Conservation (phyloP, 2,888 invertebrate genomes). For the Psococerastis gibbosa region DNA sequence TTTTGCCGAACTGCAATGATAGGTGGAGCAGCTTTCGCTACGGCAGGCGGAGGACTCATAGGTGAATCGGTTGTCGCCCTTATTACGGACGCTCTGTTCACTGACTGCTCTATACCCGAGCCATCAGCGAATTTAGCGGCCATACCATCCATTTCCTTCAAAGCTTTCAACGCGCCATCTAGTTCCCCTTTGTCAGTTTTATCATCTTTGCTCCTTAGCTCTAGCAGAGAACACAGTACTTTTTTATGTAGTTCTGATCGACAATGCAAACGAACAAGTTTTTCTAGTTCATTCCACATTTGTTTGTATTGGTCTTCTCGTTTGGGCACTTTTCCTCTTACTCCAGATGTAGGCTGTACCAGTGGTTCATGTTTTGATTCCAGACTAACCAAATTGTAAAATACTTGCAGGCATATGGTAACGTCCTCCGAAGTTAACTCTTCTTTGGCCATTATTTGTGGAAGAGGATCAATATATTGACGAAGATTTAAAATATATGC, state of each 20-base stretch:
- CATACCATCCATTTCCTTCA: slow-evolving; percentile 31
- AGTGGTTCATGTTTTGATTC: slow-evolving; percentile 71
- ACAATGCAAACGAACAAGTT: slow-evolving; percentile 55
- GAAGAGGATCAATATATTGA: slow-evolving; percentile 65
- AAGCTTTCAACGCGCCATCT: slow-evolving; percentile 30
- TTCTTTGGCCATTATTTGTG: slow-evolving; percentile 62
- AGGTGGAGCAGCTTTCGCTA: neutral
- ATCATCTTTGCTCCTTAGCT: slow-evolving; percentile 42
- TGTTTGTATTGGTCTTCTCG: slow-evolving; percentile 77
- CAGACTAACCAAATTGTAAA: slow-evolving; percentile 58
- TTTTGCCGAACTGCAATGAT: slow-evolving; percentile 11
- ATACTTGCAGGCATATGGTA: slow-evolving; percentile 65
- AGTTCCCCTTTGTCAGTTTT: slow-evolving; percentile 39
- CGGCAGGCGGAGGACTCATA: slow-evolving; percentile 50
- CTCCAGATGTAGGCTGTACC: slow-evolving; percentile 41
- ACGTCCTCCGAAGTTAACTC: slow-evolving; percentile 70
- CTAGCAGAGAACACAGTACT: slow-evolving; percentile 60
- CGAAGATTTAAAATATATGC: slow-evolving; percentile 74
- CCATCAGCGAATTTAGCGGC: neutral
- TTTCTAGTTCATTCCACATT: slow-evolving; percentile 79
- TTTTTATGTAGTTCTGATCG: slow-evolving; percentile 60
- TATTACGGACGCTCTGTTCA: slow-evolving; percentile 34
- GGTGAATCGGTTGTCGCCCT: slow-evolving; percentile 72
- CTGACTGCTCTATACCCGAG: slow-evolving; percentile 16
- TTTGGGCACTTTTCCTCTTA: slow-evolving; percentile 36